Evolutionary conservation across 2,113 vertebrate genomes (phyloP), one percentile per base, ranked within the genome.

Genomic region (Menidia beryllina): DNA sequence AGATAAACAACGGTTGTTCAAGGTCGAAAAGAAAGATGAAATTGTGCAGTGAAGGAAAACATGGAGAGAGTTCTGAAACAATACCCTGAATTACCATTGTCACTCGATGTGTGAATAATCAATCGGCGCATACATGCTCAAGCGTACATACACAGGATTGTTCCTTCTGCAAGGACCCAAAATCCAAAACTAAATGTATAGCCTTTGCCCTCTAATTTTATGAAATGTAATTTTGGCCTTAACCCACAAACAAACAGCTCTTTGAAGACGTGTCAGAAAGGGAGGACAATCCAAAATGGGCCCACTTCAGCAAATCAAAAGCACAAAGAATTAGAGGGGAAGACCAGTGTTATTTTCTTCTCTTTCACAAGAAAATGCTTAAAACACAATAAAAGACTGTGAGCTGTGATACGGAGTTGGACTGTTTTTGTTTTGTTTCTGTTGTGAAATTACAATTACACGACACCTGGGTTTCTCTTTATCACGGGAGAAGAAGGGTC

Each of bases 1-100:
- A 50, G 13, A 57, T 49, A 56, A 69, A 69, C 26, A 71, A 73
- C 72, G 47, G 64, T 65, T 63, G 57, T 45, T 69, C 24, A 57
- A 6, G 59, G 3, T 23, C n/a, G 65, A 23, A 65, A 57, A 58
- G 25, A 61, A 43, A n/a, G 15, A 38, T 68, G 79, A 60, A 75
- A 73, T 15, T 2, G 58, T 34, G 48, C 27, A 80, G 25, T 43
- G 45, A 74, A 41, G 43, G 14, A 56, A 8, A 30, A 47, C 27
- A 54, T 4, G n/a, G 23, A 13, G 0, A 3, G 24, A 43, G 51
- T 1, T 51, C 4, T 26, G 58, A 72, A 75, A 74, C 58, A 60
- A 75, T 24, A 6, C 3, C 21, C 50, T 15, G 52, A 65, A 58
- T 77, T 43, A 75, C 20, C 25, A 25, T 17, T 39, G 66, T 21